phyloP scores from a whole-genome alignment of 1,140 invertebrate genomes.

The Hermetia illucens region DNA sequence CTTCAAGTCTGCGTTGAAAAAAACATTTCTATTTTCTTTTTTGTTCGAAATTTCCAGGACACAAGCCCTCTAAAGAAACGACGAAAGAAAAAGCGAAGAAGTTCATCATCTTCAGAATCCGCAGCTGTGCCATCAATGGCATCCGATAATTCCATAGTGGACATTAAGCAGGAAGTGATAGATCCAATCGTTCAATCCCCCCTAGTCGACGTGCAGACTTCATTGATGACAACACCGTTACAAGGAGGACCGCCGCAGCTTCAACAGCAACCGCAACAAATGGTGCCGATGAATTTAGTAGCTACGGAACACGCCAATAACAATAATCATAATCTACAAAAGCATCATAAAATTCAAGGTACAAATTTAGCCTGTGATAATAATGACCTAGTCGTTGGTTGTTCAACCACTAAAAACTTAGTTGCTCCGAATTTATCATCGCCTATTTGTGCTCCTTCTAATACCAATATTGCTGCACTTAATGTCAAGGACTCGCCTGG shows the following conservation, averaged over 20 bases:
- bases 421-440: background rate
- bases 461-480: background rate
- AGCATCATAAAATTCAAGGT: background rate
- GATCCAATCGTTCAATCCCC: too few relatives aligned
- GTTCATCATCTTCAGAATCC: constrained; percentile 26
- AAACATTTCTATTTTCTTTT: constrained; percentile 3
- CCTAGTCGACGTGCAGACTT: too few relatives aligned
- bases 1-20: too few relatives aligned
- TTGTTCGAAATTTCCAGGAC: constrained; percentile 14
- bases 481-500: background rate
- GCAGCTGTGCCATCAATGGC: constrained; percentile 7
- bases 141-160: background rate
- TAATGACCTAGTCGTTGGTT: background rate
- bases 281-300: constrained; percentile 26
- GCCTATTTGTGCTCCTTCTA: background rate
- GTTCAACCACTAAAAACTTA: background rate
- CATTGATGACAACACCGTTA: too few relatives aligned
- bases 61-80: constrained; percentile 26
- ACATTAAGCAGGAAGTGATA: background rate
- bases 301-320: constrained; percentile 9
- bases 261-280: constrained; percentile 11
- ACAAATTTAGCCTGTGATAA: constrained; percentile 2
- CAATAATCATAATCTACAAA: background rate
- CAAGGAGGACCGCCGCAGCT: constrained; percentile 9
- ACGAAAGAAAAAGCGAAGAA: constrained; percentile 28